Evolutionary conservation across 2,113 vertebrate genomes (phyloP).

Genomic region (Microcebus tavaratra): DNA sequence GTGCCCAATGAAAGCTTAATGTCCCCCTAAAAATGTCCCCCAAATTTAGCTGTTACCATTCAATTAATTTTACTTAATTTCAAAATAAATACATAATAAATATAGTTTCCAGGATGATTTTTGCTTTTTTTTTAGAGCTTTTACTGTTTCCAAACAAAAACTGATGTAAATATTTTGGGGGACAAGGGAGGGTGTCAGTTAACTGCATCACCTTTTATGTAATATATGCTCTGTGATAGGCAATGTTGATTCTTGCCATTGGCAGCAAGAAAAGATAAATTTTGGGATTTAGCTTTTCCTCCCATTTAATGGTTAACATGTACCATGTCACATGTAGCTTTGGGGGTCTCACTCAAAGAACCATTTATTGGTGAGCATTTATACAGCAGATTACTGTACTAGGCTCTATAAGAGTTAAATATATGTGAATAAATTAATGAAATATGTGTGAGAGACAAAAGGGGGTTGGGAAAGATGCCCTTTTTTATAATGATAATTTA

Average conservation of each 20-base stretch:
- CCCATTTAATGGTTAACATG: neutral
- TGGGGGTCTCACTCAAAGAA: neutral
- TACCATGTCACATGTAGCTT: neutral
- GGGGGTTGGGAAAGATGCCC: neutral
- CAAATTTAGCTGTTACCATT: neutral
- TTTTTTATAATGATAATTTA: constrained; percentile 10
- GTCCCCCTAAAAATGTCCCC: neutral
- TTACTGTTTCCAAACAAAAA: neutral
- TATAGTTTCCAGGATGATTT: neutral
- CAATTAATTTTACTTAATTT: neutral
- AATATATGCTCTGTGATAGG: neutral
- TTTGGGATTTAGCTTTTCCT: neutral
- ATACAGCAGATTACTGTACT: neutral
- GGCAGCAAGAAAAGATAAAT: neutral
- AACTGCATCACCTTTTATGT: neutral
- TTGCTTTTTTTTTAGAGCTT: neutral
- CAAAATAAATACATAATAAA: neutral
- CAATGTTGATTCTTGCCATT: neutral
- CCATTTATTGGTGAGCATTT: neutral
- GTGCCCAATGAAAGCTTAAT: neutral
- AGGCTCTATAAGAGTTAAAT: constrained; percentile 7
- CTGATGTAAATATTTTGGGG: neutral
- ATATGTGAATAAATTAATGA: constrained; percentile 8
- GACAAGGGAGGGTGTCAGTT: neutral
- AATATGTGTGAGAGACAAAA: neutral